Base-by-base conservation (phyloP, 1,140 invertebrate genomes). In the Mya arenaria region DNA sequence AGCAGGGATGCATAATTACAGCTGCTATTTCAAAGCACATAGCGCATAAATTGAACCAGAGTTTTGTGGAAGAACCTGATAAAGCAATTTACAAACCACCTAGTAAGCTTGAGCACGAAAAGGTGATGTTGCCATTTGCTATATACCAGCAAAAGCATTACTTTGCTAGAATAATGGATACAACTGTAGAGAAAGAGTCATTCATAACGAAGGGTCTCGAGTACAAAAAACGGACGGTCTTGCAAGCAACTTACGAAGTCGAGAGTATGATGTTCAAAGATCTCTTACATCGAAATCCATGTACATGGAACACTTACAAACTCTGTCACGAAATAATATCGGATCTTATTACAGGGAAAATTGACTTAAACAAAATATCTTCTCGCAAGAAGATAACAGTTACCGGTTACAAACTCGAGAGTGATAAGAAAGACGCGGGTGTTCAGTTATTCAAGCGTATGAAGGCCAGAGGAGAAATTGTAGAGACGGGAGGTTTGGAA, bases 391-490 rank as follows among this genome's bases (percentile, higher is more conserved):
- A 60, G 25, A 60, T 60, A 25, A 60, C 58, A 3, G 58, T 60
- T 4, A 60, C 58, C 19, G 28, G 23, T 2, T 32, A 32, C 19
- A 25, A 32, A 4, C 19, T 60, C 13, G 34, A 60, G 8, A 60
- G 25, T 32, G 4, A 3, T 4, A 60, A 60, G 19, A 52, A 52
- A 23, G 65, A 68, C 28, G 65, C 65, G 1, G 65, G 65, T 41
- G 19, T 41, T 23, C 17, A 68, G 23, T 37, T 68, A 37, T 68
- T 68, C 65, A 68, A 68, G 23, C 15, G 65, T n/a, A 68, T 68
- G 65, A 68, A 41, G 25, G 19, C n/a, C 19, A 13, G 65, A 17
- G 65, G 65, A n/a, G 65, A 68, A 68, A 68, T 68, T 41, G 37
- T 41, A 15, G 65, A 68, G 17, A 68, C 65, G 10, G 65, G 65